Base-by-base conservation (phyloP, 2,113 vertebrate genomes). In the Phainopepla nitens region DNA sequence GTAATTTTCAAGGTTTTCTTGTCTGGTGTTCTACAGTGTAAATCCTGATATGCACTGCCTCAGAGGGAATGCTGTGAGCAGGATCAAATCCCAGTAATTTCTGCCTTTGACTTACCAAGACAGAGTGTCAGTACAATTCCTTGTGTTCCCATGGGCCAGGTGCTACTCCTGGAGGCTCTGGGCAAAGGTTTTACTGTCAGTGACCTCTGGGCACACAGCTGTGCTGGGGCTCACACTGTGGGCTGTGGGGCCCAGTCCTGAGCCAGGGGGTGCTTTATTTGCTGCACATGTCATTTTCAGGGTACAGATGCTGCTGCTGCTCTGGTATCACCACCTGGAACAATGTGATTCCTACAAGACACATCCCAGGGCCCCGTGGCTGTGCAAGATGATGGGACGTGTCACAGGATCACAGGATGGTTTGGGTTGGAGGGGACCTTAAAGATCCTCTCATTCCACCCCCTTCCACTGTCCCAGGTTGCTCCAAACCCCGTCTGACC, bases 301-400 rank as follows among this genome's bases (percentile, higher is more conserved):
- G 33, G 22, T 49, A 11, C 9, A 65, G 71, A 22, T 51, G 60
- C 29, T 70, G 35, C 22, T 78, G 13, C 64, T 84, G 29, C 47
- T 87, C 39, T 54, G 35, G 50, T 53, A 3, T 15, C 24, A 54
- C 2, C 75, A 21, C 29, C 28, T 44, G 33, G 39, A 44, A 41
- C 44, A 6, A 4, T 1, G 23, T 17, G 42, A 65, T 44, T 84
- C 31, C 50, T 35, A 42, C 44, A 51, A 2, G 20, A 62, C 44
- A 11, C 5, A 1, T 1, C 6, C 2, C 35, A 51, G 41, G 22
- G 23, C 22, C 50, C 0, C 0, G 6, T 18, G 76, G 41, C 50
- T 13, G 4, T 15, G 44, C 5, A 10, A 12, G 21, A 21, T 64
- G 60, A 22, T 6, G 78, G 31, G 50, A 41, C 3, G 2, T 5